Evolutionary conservation across 2,113 vertebrate genomes (phyloP).

Genomic region (Grallaria varia): DNA sequence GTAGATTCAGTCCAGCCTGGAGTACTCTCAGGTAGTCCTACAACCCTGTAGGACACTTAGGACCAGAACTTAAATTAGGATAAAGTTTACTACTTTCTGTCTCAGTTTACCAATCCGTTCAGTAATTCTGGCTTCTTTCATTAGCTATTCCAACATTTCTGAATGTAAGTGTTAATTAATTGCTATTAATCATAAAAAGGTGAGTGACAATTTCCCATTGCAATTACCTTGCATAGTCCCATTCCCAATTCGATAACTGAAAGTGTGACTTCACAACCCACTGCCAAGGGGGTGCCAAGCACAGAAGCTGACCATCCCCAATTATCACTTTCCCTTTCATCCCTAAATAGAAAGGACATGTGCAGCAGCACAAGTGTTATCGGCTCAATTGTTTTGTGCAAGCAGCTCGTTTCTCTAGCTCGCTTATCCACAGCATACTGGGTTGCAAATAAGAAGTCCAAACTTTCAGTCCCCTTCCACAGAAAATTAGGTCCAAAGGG

Average conservation of each 20-base stretch:
- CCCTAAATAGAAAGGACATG: conserved; percentile 43
- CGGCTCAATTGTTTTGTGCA: neutral
- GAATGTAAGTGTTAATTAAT: neutral
- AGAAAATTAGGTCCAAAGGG: neutral
- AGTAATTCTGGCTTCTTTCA: neutral
- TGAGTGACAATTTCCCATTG: neutral
- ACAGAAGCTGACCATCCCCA: neutral
- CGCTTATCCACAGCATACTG: neutral
- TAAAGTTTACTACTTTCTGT: neutral
- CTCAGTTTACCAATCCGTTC: neutral
- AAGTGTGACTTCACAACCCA: neutral
- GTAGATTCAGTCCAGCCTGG: neutral
- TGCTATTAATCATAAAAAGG: neutral
- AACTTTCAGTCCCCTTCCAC: neutral
- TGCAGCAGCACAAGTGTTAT: neutral
- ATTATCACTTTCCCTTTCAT: conserved; percentile 35
- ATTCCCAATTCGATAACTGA: neutral
- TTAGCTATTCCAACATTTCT: neutral
- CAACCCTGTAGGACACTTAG: neutral
- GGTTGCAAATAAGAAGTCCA: neutral
- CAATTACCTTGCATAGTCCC: neutral
- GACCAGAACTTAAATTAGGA: neutral
- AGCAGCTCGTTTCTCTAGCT: conserved; percentile 20
- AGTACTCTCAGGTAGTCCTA: neutral
- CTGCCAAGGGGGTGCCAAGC: conserved; percentile 1